Evolutionary conservation across 2,113 vertebrate species (phyloP).

Genomic region (Furnarius figulus): DNA sequence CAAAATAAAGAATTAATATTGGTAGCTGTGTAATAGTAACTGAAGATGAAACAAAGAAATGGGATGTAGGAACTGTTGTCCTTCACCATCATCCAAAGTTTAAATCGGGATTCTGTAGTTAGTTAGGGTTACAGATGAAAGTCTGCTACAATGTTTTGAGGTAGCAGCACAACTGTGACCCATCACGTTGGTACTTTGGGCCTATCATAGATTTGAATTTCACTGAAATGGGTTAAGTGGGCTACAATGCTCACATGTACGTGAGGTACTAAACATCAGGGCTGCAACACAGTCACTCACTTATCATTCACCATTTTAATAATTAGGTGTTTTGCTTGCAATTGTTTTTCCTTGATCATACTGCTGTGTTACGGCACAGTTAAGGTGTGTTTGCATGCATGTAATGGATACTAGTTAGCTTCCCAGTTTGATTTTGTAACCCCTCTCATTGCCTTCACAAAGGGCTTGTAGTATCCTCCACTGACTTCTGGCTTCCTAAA

Average conservation of each 20-base stretch:
- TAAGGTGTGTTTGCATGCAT: background rate
- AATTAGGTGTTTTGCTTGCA: background rate
- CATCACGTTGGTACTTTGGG: background rate
- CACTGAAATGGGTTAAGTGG: background rate
- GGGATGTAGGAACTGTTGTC: background rate
- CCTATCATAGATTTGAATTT: background rate
- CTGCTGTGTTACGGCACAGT: background rate
- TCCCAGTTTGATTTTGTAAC: background rate
- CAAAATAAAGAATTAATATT: accelerated
- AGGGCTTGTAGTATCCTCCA: background rate
- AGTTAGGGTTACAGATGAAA: background rate
- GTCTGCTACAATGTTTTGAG: background rate
- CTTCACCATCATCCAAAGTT: background rate
- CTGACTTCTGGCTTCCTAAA: background rate
- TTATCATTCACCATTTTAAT: background rate
- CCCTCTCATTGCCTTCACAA: background rate
- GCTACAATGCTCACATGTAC: background rate
- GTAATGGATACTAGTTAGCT: background rate
- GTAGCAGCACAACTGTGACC: background rate
- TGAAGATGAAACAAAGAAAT: background rate
- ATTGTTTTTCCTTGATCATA: background rate
- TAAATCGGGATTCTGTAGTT: background rate
- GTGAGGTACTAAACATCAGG: background rate
- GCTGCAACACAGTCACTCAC: background rate
- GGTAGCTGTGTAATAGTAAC: background rate